Base-by-base conservation (phyloP, 1,140 invertebrate genomes). In the Drosophila ananassae region DNA sequence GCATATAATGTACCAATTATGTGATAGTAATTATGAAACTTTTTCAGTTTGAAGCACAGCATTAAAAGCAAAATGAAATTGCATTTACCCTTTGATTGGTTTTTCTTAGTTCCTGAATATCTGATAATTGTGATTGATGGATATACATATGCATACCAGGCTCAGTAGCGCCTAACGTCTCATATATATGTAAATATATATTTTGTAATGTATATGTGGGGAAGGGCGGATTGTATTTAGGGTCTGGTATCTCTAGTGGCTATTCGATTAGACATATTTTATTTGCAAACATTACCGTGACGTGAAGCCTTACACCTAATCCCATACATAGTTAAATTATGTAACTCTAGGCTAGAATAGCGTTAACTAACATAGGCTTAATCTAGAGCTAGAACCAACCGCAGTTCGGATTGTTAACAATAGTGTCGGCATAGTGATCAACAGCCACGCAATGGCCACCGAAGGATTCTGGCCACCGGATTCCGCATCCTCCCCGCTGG, bases 181-280 rank as follows among this genome's bases (percentile, higher is more conserved):
- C n/a, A 58, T 47, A 37, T 60, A 66, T 62, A 39, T 7, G 2
- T 21, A 21, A 6, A 22, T 24, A 24, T 24, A 24, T 22, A 10
- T 10, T 22, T 32, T 41, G 17, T 21, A 4, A 24, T 24, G 10
- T 56, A 47, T 66, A 52, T 66, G 53, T 54, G 56, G 73, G 63
- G 24, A 69, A 69, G 78, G 82, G 82, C 82, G 82, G 82, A 87
- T 87, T 66, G 62, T 87, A 87, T 64, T 77, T 81, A 78, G 69
- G 77, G 82, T 74, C 69, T 61, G 32, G 25, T 44, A 64, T 77
- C 34, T 58, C 77, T 81, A 87, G 48, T 57, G 56, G 12, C 73
- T 79, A 85, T 58, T 46, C 44, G 59, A 73, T 51, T 77, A 78
- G n/a, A 71, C 54, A 39, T 59, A 44, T 52, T 73, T 30, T 59